phyloP scores from a whole-genome alignment of 1,140 invertebrate genomes.

The Sitophilus oryzae region DNA sequence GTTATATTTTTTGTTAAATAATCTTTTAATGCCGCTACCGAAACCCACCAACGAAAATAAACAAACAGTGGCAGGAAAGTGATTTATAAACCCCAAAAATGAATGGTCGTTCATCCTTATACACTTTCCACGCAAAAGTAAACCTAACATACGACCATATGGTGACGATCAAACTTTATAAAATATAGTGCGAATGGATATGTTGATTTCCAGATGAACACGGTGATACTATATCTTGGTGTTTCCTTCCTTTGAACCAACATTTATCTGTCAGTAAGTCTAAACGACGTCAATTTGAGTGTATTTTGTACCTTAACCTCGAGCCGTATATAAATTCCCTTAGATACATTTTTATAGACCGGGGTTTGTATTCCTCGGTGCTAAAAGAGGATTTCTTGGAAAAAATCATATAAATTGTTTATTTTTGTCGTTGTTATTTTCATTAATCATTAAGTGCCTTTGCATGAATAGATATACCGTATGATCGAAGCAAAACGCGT shows the following conservation, averaged over 20 bases:
- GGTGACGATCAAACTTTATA: slow-evolving; percentile 22
- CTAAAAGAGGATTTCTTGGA: too few relatives aligned
- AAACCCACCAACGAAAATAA: slow-evolving; percentile 9
- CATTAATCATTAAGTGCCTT: too few relatives aligned
- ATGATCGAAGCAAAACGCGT: too few relatives aligned
- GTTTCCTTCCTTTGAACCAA: slow-evolving; percentile 18
- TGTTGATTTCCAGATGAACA: slow-evolving; percentile 26
- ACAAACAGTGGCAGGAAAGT: slow-evolving; percentile 12
- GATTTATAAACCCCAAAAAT: slow-evolving; percentile 21
- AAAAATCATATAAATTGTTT: too few relatives aligned
- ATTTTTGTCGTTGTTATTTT: too few relatives aligned
- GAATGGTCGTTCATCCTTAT: slow-evolving; percentile 11
- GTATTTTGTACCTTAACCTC: background rate
- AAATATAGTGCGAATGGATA: slow-evolving; percentile 24
- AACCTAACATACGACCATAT: slow-evolving; percentile 13
- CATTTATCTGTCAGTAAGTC: slow-evolving; percentile 15
- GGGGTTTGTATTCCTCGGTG: background rate
- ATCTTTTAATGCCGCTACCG: background rate
- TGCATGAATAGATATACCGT: too few relatives aligned
- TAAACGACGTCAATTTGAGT: slow-evolving; percentile 8
- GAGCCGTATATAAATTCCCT: background rate
- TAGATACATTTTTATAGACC: background rate
- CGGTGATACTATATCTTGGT: background rate
- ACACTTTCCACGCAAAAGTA: slow-evolving; percentile 6
- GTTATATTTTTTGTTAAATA: background rate